Conservation (phyloP, 2,888 invertebrate genomes). For the Abscondita cerata region DNA sequence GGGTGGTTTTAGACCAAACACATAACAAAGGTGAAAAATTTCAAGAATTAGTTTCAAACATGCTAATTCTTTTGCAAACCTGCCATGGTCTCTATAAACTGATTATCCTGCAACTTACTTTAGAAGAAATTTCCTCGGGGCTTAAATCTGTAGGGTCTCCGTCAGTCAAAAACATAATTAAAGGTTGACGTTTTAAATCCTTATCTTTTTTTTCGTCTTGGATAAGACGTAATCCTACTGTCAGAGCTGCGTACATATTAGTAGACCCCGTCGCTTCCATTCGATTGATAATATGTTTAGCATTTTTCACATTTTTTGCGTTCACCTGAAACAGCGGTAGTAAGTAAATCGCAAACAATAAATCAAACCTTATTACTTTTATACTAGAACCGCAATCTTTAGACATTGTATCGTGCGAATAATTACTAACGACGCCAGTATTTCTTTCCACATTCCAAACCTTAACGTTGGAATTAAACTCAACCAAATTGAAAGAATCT, state of each 20-base stretch:
- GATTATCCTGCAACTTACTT: slow-evolving; percentile 4
- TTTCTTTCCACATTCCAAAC: slow-evolving; percentile 64
- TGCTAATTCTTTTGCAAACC: too few relatives aligned
- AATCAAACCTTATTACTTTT: too few relatives aligned
- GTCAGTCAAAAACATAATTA: slow-evolving; percentile 71
- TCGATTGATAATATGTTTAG: slow-evolving; percentile 64
- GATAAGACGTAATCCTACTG: slow-evolving; percentile 58
- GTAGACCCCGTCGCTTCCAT: slow-evolving; percentile 68
- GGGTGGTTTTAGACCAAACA: too few relatives aligned
- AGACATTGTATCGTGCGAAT: neutral
- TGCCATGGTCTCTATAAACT: too few relatives aligned
- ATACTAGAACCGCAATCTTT: neutral
- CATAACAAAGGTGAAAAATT: too few relatives aligned
- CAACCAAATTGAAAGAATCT: slow-evolving; percentile 73
- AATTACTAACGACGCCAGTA: slow-evolving; percentile 40
- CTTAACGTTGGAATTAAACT: slow-evolving; percentile 64
- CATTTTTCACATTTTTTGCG: slow-evolving; percentile 65
- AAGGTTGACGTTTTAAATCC: slow-evolving; percentile 61
- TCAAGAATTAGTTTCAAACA: too few relatives aligned
- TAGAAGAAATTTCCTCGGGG: slow-evolving; percentile 47
- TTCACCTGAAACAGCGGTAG: slow-evolving; percentile 57
- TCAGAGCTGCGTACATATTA: slow-evolving; percentile 71
- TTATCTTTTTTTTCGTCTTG: slow-evolving; percentile 42
- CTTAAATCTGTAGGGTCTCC: slow-evolving; percentile 70
- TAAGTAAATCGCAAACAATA: too few relatives aligned